Evolutionary conservation across 2,888 invertebrate species (phyloP), one percentile per base, ranked within the genome.

Genomic region (Archips crataeganus): DNA sequence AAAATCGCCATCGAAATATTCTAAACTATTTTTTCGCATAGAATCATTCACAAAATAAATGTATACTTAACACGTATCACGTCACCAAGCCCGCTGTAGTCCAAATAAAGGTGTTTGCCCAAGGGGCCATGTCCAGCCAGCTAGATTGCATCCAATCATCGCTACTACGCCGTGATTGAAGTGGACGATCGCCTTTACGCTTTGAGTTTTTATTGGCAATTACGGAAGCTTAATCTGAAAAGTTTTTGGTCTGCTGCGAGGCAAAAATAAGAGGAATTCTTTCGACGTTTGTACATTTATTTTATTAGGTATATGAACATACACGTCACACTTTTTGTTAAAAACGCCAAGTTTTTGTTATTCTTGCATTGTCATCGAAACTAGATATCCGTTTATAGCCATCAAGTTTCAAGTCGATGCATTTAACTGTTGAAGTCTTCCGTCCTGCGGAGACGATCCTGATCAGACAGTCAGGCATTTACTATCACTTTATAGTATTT

Each of bases 141-240:
- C 73, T 74, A 74, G 71, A 76, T 76, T 81, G 81, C 81, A 76
- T 81, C 80, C 84, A 83, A 86, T 86, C 85, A 84, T 83, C 64
- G 78, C 81, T 77, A 70, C 71, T 78, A 79, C 81, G 79, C 78
- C 77, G 81, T 84, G 84, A 86, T 84, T 85, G 84, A 83, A 82
- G 79, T 80, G 76, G 60, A 60, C 60, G 3, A n/a, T 10, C 8
- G 60, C 60, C 39, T 60, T 60, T 36, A 39, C 60, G 34, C 60
- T 57, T 57, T 57, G 57, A 57, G 32, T 32, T 57, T 57, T 57
- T 57, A 57, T 57, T 57, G 32, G 57, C 32, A 57, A 57, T 57
- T 32, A 57, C 57, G 57, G n/a, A 23, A 32, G 32, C 57, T 23
- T 23, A 32, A 57, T 57, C 57, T 32, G 9, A 57, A 57, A 32